Evolutionary conservation across 2,113 vertebrate species (phyloP).

Genomic region (Melozone crissalis): DNA sequence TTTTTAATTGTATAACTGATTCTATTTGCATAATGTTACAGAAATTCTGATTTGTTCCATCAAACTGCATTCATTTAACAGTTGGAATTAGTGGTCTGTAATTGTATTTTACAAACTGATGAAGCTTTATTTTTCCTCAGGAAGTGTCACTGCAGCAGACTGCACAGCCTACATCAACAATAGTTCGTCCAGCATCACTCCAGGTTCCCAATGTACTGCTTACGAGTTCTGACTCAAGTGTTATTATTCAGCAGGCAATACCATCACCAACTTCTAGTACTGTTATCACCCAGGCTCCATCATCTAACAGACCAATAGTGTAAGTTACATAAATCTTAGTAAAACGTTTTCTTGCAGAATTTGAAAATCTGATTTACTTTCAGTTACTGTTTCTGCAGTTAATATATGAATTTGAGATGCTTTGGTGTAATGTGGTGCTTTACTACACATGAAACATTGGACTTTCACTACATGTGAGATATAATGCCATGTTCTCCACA

Average conservation of each 20-base stretch:
- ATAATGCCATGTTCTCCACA: slow-evolving; percentile 25
- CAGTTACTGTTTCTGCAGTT: background rate
- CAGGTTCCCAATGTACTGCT: slow-evolving; percentile 98
- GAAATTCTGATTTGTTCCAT: background rate
- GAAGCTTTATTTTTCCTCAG: slow-evolving; percentile 71
- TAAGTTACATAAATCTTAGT: slow-evolving; percentile 81
- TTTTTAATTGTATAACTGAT: background rate
- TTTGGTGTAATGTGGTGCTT: slow-evolving; percentile 35
- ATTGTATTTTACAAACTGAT: background rate
- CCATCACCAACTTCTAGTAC: slow-evolving; percentile 98
- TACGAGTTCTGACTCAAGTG: slow-evolving; percentile 94
- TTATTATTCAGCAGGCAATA: slow-evolving; percentile 98
- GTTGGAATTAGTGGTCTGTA: background rate
- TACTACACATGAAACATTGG: slow-evolving; percentile 18
- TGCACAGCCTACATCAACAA: slow-evolving; percentile 93
- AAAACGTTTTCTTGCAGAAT: background rate
- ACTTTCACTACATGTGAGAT: slow-evolving; percentile 38
- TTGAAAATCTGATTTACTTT: background rate
- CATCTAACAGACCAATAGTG: slow-evolving; percentile 97
- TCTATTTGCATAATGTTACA: background rate
- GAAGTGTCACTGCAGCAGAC: slow-evolving; percentile 93
- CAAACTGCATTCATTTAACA: background rate
- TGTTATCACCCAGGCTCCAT: slow-evolving; percentile 98
- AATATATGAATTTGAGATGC: background rate
- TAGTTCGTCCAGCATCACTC: slow-evolving; percentile 96